Evolutionary conservation across 1,140 invertebrate genomes (phyloP).

Genomic region (Atta colombica): DNA sequence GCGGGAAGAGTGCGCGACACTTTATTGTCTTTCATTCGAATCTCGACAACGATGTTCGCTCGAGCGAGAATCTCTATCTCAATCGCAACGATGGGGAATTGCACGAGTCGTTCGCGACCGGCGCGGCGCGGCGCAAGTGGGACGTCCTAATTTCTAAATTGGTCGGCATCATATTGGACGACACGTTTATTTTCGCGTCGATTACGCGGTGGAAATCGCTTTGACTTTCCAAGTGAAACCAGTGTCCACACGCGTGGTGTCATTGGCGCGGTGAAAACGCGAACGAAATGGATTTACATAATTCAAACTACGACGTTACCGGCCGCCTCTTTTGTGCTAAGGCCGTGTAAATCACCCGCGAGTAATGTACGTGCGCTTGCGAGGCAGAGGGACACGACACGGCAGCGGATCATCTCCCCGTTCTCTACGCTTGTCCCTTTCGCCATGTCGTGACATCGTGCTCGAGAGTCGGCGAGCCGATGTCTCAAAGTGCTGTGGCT

Average conservation of each 20-base stretch:
- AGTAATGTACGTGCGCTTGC: constrained; percentile 13
- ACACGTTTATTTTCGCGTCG: constrained; percentile 46
- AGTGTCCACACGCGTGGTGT: constrained; percentile 6
- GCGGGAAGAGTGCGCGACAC: neutral
- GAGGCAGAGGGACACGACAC: neutral
- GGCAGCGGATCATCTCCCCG: constrained; percentile 9
- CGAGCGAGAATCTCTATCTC: no score
- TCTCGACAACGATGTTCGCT: neutral
- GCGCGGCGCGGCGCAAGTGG: constrained; percentile 38
- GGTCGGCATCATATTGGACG: constrained; percentile 30
- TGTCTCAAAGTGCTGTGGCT: neutral
- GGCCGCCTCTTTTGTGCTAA: constrained; percentile 28
- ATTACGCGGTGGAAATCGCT: constrained; percentile 53
- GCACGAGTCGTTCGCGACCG: neutral
- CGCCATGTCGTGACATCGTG: neutral
- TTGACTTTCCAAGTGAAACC: constrained; percentile 65
- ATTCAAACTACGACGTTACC: constrained; percentile 43
- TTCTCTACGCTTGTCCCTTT: neutral
- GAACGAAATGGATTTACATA: constrained; percentile 58
- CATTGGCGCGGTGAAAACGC: constrained; percentile 53
- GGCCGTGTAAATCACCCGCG: constrained; percentile 21
- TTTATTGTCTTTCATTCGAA: constrained; percentile 11
- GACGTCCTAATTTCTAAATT: constrained; percentile 61
- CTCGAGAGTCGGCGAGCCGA: neutral
- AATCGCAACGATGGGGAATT: no score